Conservation (phyloP, 2,797 vertebrate genomes). For the Numenius phaeopus region DNA sequence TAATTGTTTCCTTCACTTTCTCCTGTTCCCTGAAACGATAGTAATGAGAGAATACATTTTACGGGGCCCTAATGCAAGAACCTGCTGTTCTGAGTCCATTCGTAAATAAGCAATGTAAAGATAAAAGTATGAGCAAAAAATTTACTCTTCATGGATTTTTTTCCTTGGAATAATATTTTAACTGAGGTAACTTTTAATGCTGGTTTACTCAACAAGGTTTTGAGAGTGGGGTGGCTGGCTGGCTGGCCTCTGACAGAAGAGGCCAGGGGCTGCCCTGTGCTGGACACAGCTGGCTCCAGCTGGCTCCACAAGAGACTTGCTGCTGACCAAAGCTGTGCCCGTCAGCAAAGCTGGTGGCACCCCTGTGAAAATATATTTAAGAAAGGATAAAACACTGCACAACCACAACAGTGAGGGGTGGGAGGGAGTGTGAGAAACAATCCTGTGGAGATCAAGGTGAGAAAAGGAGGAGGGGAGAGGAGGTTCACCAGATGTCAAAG, state of each 20-base stretch:
- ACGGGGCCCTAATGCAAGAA: not conserved
- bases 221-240: not conserved
- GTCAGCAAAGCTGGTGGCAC: not conserved
- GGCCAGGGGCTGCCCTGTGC: not conserved
- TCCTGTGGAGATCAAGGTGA: not conserved
- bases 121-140: not conserved
- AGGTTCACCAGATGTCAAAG: not conserved
- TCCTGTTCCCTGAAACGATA: not conserved
- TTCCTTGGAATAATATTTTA: not conserved
- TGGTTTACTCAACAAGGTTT: not conserved
- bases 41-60: not conserved
- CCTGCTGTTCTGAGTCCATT: not conserved
- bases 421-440: rapidly evolving
- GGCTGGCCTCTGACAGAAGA: not conserved
- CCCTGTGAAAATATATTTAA: not conserved
- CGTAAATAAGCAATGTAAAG: not conserved
- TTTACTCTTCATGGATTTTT: not conserved
- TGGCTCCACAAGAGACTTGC: not conserved
- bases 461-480: not conserved
- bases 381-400: not conserved
- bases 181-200: not conserved
- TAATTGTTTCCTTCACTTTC: not conserved
- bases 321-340: not conserved
- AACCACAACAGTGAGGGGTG: not conserved
- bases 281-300: not conserved